Evolutionary conservation across 2,888 invertebrate genomes (phyloP).

Genomic region (Sturmia bella): DNA sequence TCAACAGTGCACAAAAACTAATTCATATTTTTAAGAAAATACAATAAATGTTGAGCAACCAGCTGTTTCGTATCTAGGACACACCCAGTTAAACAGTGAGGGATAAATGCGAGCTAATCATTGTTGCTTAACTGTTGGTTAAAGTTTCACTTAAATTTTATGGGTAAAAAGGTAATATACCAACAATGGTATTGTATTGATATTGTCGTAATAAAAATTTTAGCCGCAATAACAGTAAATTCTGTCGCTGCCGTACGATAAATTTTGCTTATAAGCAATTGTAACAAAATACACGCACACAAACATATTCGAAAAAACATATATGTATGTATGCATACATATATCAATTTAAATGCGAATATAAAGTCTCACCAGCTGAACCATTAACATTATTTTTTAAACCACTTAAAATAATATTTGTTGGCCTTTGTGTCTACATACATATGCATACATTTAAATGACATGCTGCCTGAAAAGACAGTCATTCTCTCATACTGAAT

Average conservation of each 20-base stretch:
- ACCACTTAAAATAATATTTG: constrained; percentile 35
- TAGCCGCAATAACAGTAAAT: constrained; percentile 29
- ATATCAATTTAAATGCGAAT: constrained; percentile 22
- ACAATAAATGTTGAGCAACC: no score
- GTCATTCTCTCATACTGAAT: constrained; percentile 30
- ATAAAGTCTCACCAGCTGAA: constrained; percentile 49
- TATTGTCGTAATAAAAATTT: not conserved
- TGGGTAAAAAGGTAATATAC: no score
- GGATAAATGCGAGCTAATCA: no score
- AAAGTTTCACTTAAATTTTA: not conserved
- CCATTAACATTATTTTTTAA: constrained; percentile 45
- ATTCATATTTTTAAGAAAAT: no score
- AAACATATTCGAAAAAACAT: no score
- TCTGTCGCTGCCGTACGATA: not conserved
- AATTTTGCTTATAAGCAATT: constrained; percentile 1
- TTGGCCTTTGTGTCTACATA: constrained; percentile 22
- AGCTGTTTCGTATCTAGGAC: no score
- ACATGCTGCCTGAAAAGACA: constrained; percentile 16
- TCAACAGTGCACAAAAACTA: no score
- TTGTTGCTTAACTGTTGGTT: no score
- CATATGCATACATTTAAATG: constrained; percentile 33
- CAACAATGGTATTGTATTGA: not conserved
- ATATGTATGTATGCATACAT: not conserved
- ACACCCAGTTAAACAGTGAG: no score
- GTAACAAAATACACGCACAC: not conserved